Conservation (phyloP, 2,113 vertebrate species). For the Lampris incognitus region DNA sequence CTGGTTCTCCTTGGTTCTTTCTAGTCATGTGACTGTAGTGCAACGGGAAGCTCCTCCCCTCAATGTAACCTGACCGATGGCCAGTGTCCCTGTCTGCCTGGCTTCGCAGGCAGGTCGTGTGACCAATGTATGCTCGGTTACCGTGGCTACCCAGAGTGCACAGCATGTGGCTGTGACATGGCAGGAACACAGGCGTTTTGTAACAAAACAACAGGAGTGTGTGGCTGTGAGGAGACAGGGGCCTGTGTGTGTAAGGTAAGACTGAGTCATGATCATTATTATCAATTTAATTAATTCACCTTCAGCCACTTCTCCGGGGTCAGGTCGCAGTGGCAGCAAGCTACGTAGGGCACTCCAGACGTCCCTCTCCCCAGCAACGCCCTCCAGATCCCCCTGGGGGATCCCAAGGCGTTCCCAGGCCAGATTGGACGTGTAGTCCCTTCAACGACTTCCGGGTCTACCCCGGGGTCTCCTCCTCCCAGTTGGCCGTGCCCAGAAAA, state of each 20-base stretch:
- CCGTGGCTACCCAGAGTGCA: slow-evolving; percentile 88
- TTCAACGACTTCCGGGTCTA: no score
- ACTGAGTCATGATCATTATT: background rate
- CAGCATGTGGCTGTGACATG: slow-evolving; percentile 87
- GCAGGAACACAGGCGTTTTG: slow-evolving; percentile 85
- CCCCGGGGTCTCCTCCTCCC: no score
- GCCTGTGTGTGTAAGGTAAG: slow-evolving; percentile 92
- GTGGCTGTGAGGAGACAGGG: slow-evolving; percentile 84
- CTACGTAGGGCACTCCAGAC: no score
- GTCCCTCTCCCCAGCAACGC: no score
- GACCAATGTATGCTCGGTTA: slow-evolving; percentile 86
- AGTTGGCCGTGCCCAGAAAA: no score
- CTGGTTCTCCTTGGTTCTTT: background rate
- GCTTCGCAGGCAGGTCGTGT: slow-evolving; percentile 84
- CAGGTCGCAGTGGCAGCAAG: no score
- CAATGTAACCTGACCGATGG: slow-evolving; percentile 85
- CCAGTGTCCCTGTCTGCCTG: slow-evolving; percentile 84
- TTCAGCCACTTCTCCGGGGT: no score
- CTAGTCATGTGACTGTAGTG: slow-evolving; percentile 89
- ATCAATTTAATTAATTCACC: no score
- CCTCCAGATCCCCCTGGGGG: no score
- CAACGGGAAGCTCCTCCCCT: slow-evolving; percentile 75
- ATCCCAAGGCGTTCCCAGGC: no score
- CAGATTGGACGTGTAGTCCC: no score
- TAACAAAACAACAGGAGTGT: slow-evolving; percentile 79